Base-by-base conservation (phyloP, 2,888 invertebrate genomes). In the Leptopilina myrica region DNA sequence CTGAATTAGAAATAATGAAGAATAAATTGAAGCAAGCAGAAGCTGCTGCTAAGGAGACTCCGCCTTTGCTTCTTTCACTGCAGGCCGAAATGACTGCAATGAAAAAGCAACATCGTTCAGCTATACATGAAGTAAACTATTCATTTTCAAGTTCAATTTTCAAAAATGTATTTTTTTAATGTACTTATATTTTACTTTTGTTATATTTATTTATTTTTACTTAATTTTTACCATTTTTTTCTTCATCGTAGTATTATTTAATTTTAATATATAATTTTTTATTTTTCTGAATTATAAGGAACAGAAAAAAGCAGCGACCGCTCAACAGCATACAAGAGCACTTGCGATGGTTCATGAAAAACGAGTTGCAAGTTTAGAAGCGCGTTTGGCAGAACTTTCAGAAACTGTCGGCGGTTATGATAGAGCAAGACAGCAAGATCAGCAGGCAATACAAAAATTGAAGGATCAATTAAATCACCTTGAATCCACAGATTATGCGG, bases 321-420 rank as follows among this genome's bases (percentile, higher is more conserved):
- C 95, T 0, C 97, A 97, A 87, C 95, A 95, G 80, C 94, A 95
- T 20, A 95, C 96, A 0, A 93, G 94, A 76, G 93, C 94, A 83
- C 93, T 95, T 59, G 95, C 95, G 80, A 94, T 94, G 0, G 93
- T 95, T 2, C 96, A 96, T 85, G 97, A 97, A 89, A 94, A 95
- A 78, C 93, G 97, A 80, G 96, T 97, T 0, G 95, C 95, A 0
- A 93, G 95, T 75, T 92, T 97, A 76, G 97, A 97, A 91, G 93
- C 94, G 5, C 94, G 95, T 82, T 91, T 97, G 20, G 96, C 97
- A 0, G 97, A 97, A 88, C 91, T 97, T 46, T 97, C 97, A 0
- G 94, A 94, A 78, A 95, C 95, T 0, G 95, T 97, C 4, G 97
- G 97, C 0, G 94, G 94, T 81, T 96, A 97, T 87, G 97, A 97